Percentiles rank a stretch among this genome's conserved stretches.
These are phyloP conservation scores for Planococcus citri DNA, from an alignment of 1,140 invertebrate genomes.

Conservation along the genomic window DNA sequence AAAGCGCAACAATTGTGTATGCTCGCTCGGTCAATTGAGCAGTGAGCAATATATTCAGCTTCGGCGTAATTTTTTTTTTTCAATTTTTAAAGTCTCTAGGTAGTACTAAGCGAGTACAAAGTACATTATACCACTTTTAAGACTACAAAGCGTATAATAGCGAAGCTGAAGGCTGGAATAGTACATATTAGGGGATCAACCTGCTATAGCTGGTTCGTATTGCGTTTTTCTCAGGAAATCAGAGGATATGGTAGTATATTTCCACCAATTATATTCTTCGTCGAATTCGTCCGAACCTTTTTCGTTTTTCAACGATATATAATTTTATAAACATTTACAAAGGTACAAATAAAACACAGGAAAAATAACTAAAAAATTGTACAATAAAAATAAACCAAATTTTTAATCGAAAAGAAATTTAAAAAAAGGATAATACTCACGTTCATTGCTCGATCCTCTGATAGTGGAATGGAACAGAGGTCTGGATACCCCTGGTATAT, in stretches of 20 bases:
- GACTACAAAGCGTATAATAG: neutral
- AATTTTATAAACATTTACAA: neutral
- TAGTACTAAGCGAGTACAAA: too few species aligned
- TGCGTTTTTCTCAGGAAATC: conserved; percentile 5
- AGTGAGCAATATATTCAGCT: too few species aligned
- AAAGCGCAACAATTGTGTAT: too few species aligned
- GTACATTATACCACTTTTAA: too few species aligned
- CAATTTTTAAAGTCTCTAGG: too few species aligned
- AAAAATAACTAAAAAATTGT: too few species aligned
- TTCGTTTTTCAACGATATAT: neutral
- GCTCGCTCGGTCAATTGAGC: too few species aligned
- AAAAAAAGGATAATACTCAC: conserved; percentile 44
- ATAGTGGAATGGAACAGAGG: conserved; percentile 58
- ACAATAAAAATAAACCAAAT: neutral
- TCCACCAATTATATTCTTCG: conserved; percentile 10
- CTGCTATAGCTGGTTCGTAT: neutral
- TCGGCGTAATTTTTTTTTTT: too few species aligned
- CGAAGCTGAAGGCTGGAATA: neutral
- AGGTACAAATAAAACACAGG: too few species aligned
- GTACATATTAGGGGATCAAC: neutral
- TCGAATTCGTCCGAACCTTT: conserved; percentile 6
- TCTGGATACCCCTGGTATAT: conserved; percentile 31
- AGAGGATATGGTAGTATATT: neutral
- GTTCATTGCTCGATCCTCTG: conserved; percentile 58
- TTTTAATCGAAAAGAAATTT: neutral